Conservation (phyloP, 2,888 invertebrate genomes). For the Esperia sulphurella region DNA sequence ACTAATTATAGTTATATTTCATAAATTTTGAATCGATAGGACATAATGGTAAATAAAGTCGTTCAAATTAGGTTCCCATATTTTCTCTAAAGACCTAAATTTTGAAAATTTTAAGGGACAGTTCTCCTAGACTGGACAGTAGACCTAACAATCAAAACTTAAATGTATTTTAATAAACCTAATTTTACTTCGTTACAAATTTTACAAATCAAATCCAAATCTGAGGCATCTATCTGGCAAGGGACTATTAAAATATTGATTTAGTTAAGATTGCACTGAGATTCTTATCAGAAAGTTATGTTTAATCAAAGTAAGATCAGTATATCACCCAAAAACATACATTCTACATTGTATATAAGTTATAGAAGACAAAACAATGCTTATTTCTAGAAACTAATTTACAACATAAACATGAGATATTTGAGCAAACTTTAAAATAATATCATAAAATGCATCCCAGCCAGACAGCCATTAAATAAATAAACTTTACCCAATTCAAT, state of each 20-base stretch:
- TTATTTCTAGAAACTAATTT: constrained; percentile 58
- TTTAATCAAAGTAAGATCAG: background rate
- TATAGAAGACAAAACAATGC: constrained; percentile 40
- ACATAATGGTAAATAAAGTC: constrained; percentile 74
- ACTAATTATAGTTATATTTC: constrained; percentile 77
- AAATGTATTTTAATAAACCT: constrained; percentile 55
- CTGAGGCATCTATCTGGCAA: constrained; percentile 61
- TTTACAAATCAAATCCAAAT: constrained; percentile 54
- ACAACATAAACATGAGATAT: constrained; percentile 55
- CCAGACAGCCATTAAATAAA: constrained; percentile 58
- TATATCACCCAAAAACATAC: background rate
- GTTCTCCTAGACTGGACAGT: constrained; percentile 28
- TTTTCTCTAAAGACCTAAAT: constrained; percentile 58
- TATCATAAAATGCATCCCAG: constrained; percentile 61
- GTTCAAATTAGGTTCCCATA: constrained; percentile 58
- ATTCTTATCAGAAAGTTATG: background rate
- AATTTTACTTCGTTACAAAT: constrained; percentile 45
- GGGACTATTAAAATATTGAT: constrained; percentile 33
- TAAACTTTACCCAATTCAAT: constrained; percentile 46
- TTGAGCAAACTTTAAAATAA: constrained; percentile 67
- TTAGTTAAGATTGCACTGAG: constrained; percentile 15
- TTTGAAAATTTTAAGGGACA: constrained; percentile 52
- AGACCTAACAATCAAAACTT: constrained; percentile 62
- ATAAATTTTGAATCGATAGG: constrained; percentile 79
- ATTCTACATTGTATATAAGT: constrained; percentile 18